Conservation (phyloP, 2,113 vertebrate species). For the Suricata suricatta region DNA sequence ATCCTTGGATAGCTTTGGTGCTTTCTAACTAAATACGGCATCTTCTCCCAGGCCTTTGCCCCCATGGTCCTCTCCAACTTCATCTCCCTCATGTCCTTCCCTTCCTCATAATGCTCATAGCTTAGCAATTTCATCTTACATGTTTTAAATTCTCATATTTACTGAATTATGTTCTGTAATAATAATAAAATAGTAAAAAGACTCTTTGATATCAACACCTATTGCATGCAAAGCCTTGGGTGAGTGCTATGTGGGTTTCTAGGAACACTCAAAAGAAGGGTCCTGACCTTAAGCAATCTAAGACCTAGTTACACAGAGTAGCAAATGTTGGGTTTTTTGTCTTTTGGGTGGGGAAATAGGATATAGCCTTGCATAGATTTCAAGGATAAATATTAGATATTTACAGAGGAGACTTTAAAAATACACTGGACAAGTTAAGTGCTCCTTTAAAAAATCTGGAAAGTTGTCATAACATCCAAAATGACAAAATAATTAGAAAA, state of each 20-base stretch:
- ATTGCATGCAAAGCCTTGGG: neutral
- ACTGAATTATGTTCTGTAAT: neutral
- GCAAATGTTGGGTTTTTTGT: neutral
- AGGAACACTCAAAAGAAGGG: neutral
- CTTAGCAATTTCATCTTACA: neutral
- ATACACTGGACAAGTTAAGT: neutral
- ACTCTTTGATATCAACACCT: neutral
- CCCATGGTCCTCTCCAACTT: neutral
- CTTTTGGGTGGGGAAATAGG: neutral
- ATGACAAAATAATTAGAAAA: conserved; percentile 48
- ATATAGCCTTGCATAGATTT: neutral
- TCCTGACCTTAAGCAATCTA: neutral
- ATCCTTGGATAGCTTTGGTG: neutral
- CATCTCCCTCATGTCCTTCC: neutral
- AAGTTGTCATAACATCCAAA: conserved; percentile 22
- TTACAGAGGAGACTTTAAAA: conserved; percentile 25
- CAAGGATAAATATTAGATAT: neutral
- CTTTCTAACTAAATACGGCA: neutral
- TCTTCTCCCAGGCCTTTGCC: neutral
- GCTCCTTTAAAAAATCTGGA: neutral
- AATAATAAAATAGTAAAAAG: neutral
- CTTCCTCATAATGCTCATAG: neutral
- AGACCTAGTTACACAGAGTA: neutral
- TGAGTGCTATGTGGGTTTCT: neutral
- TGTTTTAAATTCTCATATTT: neutral